Percentiles rank a stretch among this genome's conserved stretches.
phyloP scores from a whole-genome alignment of 1,140 invertebrate species.

The Bombyx mandarina region DNA sequence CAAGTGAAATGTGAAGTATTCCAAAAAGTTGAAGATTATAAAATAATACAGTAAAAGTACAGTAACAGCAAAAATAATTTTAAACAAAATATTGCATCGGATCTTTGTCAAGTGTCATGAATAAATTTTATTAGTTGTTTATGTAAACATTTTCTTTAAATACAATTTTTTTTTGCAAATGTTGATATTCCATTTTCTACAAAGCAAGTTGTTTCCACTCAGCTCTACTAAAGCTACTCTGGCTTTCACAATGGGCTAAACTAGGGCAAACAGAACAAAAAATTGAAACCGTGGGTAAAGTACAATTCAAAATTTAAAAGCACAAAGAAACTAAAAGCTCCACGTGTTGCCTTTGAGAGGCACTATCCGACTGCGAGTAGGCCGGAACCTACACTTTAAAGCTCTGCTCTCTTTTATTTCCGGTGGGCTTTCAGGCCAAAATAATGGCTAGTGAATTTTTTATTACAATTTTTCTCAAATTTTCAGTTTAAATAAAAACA shows the following conservation, averaged over 20 bases:
- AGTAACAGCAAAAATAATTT: no score
- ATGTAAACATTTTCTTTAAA: no score
- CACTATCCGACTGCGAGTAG: conserved; percentile 9
- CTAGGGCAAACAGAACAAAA: conserved; percentile 10
- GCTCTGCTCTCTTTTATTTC: conserved; percentile 31
- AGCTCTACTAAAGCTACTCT: no score
- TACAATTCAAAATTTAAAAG: conserved; percentile 28
- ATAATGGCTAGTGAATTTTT: conserved; percentile 17
- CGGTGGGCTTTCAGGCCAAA: conserved; percentile 24
- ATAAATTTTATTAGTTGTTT: no score
- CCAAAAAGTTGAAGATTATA: no score
- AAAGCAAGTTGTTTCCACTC: no score
- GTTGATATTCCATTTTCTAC: no score
- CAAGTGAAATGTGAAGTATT: no score
- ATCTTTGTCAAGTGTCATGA: no score
- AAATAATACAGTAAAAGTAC: no score
- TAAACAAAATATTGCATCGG: no score
- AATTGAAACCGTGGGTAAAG: conserved; percentile 9
- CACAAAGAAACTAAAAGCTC: conserved; percentile 34
- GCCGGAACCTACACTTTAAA: conserved; percentile 21
- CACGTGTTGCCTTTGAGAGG: conserved; percentile 31
- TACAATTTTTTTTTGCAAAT: no score
- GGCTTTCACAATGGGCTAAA: conserved; percentile 4
- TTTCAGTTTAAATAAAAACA: not conserved
- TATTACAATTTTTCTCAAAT: conserved; percentile 11